Base-by-base conservation (phyloP, 2,888 invertebrate genomes). In the Mellilla xanthometata region DNA sequence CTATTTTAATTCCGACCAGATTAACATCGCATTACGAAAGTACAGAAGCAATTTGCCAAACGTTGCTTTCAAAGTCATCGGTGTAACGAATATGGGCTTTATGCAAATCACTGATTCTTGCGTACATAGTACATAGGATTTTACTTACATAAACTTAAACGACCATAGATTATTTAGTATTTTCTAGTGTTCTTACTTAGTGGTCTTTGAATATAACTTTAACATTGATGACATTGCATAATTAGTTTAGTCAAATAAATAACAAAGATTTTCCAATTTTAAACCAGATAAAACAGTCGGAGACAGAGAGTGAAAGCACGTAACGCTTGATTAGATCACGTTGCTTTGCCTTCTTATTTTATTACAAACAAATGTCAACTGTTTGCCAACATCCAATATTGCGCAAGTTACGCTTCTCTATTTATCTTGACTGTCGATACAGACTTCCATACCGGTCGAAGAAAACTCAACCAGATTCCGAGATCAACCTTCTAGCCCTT, bases 261-360 rank as follows among this genome's bases (percentile, higher is more conserved):
- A n/a, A n/a, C n/a, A n/a, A n/a, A n/a, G n/a, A n/a, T n/a, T n/a
- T n/a, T n/a, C n/a, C n/a, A n/a, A n/a, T n/a, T n/a, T n/a, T n/a
- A n/a, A n/a, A n/a, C n/a, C n/a, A n/a, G n/a, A n/a, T n/a, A n/a
- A n/a, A n/a, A n/a, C n/a, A n/a, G n/a, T n/a, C n/a, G n/a, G n/a
- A n/a, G n/a, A n/a, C n/a, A n/a, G n/a, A n/a, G 69, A 84, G 86
- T 84, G 84, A 86, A 86, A 86, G 82, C 74, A 72, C 56, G 66
- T 62, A 71, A 80, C 80, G 82, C 66, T 81, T 68, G 70, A 80
- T 74, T 75, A 76, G 67, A 62, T 75, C 67, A 62, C 74, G 73
- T 71, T 68, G 72, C 66, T 61, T 55, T 57, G 43, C 60, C 58
- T 68, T 67, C 63, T 75, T 76, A 73, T 75, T 38, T 39, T 52